Percentiles rank a stretch among this genome's conserved stretches.
Evolutionary conservation across 2,888 invertebrate species (phyloP).

Genomic region (Erebia palarica): DNA sequence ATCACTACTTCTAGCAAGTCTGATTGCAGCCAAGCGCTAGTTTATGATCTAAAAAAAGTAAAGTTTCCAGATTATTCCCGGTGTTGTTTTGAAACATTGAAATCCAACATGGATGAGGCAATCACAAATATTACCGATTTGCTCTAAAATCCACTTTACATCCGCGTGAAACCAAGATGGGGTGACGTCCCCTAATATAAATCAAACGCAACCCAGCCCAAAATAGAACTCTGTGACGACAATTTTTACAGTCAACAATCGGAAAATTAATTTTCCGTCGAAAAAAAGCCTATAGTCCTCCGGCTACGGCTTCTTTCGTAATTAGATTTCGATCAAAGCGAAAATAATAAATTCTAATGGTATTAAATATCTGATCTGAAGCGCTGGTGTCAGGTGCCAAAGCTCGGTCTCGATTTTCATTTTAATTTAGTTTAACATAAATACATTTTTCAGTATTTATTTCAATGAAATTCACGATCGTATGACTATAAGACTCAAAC

Average conservation of each 20-base stretch:
- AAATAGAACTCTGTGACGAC: slow-evolving; percentile 10
- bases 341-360: slow-evolving; percentile 23
- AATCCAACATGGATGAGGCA: not conserved
- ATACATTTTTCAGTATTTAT: too few relatives aligned
- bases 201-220: slow-evolving; percentile 10
- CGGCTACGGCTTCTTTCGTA: slow-evolving; percentile 21
- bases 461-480: too few relatives aligned
- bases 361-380: slow-evolving; percentile 26
- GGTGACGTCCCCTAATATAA: slow-evolving; percentile 15
- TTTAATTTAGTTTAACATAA: too few relatives aligned
- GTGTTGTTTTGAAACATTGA: not conserved
- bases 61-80: not conserved
- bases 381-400: not conserved
- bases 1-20: too few relatives aligned
- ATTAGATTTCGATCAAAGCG: slow-evolving; percentile 35
- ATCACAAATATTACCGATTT: slow-evolving; percentile 12
- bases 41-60: too few relatives aligned
- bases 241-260: slow-evolving; percentile 20
- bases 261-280: slow-evolving; percentile 18
- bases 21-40: too few relatives aligned
- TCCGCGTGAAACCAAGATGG: not conserved
- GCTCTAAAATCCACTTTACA: slow-evolving; percentile 9
- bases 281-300: slow-evolving; percentile 11
- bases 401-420: too few relatives aligned
- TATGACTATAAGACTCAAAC: too few relatives aligned